A percentile compares a stretch with the other conserved stretches of the same genome.
phyloP scores from a whole-genome alignment of 2,113 vertebrate species.

The Melanerpes aurifrons region DNA sequence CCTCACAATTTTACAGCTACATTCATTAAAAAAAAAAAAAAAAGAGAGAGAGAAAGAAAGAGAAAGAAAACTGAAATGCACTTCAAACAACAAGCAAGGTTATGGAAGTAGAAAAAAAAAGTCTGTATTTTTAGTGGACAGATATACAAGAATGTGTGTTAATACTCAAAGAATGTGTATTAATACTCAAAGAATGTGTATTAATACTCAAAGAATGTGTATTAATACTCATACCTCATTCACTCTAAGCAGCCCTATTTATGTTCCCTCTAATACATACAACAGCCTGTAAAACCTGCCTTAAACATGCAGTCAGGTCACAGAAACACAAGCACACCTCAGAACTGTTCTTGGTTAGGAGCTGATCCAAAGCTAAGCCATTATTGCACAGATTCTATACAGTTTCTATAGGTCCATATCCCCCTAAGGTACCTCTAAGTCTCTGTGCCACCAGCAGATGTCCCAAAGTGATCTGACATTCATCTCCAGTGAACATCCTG shows the following conservation, averaged over 20 bases:
- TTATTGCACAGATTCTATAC: background rate
- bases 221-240: background rate
- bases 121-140: background rate
- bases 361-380: background rate
- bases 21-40: background rate
- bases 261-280: background rate
- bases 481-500: background rate
- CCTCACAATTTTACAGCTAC: background rate
- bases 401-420: background rate
- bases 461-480: background rate
- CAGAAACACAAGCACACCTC: accelerated
- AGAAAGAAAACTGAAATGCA: background rate
- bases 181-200: background rate
- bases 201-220: too few species aligned
- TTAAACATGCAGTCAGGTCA: background rate
- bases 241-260: background rate
- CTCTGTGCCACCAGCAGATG: background rate
- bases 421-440: background rate
- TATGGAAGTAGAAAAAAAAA: background rate
- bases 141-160: background rate
- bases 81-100: background rate
- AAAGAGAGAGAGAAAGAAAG: too few species aligned
- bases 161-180: background rate
- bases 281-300: background rate
- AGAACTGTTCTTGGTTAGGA: background rate